A percentile compares a stretch with the other conserved stretches of the same genome.
Evolutionary conservation across 2,113 vertebrate genomes (phyloP).

Genomic region (Barbus barbus): DNA sequence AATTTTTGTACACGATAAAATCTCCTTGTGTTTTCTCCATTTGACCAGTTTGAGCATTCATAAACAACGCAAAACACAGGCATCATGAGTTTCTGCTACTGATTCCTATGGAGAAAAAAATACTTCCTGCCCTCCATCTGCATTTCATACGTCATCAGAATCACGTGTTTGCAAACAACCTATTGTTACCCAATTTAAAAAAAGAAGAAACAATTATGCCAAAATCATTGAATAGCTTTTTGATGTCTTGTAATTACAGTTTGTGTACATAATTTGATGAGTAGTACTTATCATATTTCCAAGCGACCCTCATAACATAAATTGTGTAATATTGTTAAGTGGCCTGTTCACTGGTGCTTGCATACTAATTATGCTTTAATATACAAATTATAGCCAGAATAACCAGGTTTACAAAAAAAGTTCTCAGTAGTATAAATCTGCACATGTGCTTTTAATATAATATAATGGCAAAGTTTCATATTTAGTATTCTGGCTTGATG

Average conservation of each 20-base stretch:
- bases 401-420: neutral
- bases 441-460: constrained; percentile 8
- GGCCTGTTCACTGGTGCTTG: neutral
- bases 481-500: constrained; percentile 1
- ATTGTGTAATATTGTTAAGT: neutral
- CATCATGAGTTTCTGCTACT: too few relatives aligned
- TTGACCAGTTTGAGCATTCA: too few relatives aligned
- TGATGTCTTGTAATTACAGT: neutral
- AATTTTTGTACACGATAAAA: too few relatives aligned
- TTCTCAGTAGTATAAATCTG: neutral
- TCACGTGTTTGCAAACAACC: too few relatives aligned
- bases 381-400: neutral
- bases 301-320: neutral
- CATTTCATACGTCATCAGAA: too few relatives aligned
- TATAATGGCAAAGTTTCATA: neutral
- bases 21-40: too few relatives aligned
- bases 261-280: neutral
- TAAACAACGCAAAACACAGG: too few relatives aligned
- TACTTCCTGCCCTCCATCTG: too few relatives aligned
- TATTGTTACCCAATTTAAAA: neutral
- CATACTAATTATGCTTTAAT: neutral
- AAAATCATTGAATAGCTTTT: neutral
- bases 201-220: neutral
- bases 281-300: neutral
- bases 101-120: too few relatives aligned